Evolutionary conservation across 2,797 vertebrate species (phyloP).

Genomic region (Megaceryle alcyon): DNA sequence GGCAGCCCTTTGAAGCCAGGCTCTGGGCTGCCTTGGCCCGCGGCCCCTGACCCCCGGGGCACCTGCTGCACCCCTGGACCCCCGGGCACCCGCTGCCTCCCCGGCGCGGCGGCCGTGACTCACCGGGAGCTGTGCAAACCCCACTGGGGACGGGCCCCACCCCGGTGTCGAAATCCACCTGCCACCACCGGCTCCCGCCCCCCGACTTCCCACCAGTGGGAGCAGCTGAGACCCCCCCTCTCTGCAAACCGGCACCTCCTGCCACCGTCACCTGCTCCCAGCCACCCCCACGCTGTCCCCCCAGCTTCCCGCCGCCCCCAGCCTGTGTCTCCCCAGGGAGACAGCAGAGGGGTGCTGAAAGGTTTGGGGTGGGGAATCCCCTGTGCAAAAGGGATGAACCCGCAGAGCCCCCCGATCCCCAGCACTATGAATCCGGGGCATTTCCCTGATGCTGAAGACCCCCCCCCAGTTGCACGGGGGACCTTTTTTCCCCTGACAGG

Average conservation of each 20-base stretch:
- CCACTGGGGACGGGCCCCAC: slow-evolving; percentile 26
- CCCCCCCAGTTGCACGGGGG: neutral
- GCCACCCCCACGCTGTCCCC: rapidly evolving
- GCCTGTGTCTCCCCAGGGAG: neutral
- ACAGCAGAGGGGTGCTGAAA: rapidly evolving
- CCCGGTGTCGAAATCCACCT: slow-evolving; percentile 59
- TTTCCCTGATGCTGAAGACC: neutral
- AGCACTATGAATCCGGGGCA: rapidly evolving
- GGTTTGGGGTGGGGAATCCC: neutral
- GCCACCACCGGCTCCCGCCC: slow-evolving; percentile 77
- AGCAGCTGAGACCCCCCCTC: neutral
- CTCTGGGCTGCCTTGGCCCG: neutral
- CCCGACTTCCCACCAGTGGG: neutral
- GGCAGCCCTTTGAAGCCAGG: slow-evolving; percentile 7
- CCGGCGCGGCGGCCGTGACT: slow-evolving; percentile 16
- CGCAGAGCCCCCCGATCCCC: neutral
- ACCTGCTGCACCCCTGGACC: neutral
- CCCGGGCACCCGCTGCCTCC: neutral
- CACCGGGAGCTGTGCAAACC: slow-evolving; percentile 19
- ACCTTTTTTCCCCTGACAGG: rapidly evolving
- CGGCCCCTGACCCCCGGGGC: neutral
- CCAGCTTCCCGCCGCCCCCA: rapidly evolving
- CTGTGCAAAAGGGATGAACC: rapidly evolving
- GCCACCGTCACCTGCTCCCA: rapidly evolving
- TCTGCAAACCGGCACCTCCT: rapidly evolving